Conservation (phyloP, 2,888 invertebrate genomes). For the Tipula helvola region DNA sequence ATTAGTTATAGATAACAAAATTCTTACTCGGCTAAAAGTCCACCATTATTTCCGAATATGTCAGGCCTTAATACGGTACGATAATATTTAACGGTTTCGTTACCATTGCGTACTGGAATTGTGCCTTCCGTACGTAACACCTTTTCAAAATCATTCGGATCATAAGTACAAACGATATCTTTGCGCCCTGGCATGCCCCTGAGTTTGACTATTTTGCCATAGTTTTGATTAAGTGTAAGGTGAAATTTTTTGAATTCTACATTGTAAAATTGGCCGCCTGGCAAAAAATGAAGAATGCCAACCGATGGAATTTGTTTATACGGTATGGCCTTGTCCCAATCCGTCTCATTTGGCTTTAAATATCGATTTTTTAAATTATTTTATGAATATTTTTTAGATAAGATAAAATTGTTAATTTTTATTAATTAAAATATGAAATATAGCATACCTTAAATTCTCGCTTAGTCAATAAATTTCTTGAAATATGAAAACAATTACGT, state of each 20-base stretch:
- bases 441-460: not conserved
- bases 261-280: constrained; percentile 22
- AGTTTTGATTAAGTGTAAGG: constrained; percentile 6
- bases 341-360: constrained; percentile 16
- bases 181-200: constrained; percentile 11
- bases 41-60: constrained; percentile 12
- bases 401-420: not conserved
- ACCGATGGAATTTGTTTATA: constrained; percentile 23
- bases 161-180: constrained; percentile 13
- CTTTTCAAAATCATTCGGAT: constrained; percentile 13
- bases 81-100: constrained; percentile 32
- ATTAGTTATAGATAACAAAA: not conserved
- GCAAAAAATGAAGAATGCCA: constrained; percentile 21
- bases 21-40: constrained; percentile 21
- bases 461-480: not conserved
- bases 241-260: not conserved
- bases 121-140: constrained; percentile 32
- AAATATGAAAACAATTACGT: not conserved
- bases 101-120: constrained; percentile 33
- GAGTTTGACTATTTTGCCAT: constrained; percentile 14
- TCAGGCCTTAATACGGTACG: constrained; percentile 25
- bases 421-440: not conserved
- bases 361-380: not conserved
- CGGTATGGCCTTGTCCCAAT: constrained; percentile 25
- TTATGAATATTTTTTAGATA: not conserved